Conservation (phyloP, 2,797 vertebrate genomes). For the Chiroxiphia lanceolata region DNA sequence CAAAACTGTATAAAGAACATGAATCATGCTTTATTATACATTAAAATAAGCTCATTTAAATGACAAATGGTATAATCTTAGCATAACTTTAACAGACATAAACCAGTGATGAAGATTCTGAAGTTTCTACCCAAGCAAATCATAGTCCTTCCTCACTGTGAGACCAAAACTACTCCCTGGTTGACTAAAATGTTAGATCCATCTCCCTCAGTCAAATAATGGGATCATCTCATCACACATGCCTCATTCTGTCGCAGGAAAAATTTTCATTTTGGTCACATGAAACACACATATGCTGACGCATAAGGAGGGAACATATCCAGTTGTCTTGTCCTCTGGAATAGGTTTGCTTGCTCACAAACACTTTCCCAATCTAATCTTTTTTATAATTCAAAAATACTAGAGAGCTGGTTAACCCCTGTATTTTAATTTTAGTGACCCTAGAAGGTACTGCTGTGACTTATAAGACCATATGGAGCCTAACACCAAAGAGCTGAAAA, state of each 20-base stretch:
- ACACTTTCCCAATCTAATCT: background rate
- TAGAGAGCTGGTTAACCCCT: background rate
- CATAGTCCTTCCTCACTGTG: background rate
- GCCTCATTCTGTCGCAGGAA: background rate
- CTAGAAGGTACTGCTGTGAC: background rate
- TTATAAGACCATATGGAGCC: background rate
- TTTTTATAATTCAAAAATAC: background rate
- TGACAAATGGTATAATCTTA: slow-evolving; percentile 5
- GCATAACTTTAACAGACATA: background rate
- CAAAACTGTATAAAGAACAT: background rate
- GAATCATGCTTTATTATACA: background rate
- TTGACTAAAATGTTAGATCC: background rate
- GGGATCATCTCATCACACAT: background rate
- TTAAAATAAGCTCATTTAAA: slow-evolving; percentile 17
- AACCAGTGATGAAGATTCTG: background rate
- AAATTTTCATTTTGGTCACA: background rate
- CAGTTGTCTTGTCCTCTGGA: background rate
- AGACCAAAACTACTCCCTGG: background rate
- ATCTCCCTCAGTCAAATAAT: background rate
- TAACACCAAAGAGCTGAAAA: background rate
- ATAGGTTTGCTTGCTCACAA: background rate
- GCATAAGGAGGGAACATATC: background rate
- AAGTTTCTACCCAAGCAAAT: background rate
- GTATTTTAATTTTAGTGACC: background rate
- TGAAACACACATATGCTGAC: background rate